These are phyloP conservation scores for Crax fasciolata DNA, from an alignment of 2,797 vertebrate genomes.

Conservation along the genomic window DNA sequence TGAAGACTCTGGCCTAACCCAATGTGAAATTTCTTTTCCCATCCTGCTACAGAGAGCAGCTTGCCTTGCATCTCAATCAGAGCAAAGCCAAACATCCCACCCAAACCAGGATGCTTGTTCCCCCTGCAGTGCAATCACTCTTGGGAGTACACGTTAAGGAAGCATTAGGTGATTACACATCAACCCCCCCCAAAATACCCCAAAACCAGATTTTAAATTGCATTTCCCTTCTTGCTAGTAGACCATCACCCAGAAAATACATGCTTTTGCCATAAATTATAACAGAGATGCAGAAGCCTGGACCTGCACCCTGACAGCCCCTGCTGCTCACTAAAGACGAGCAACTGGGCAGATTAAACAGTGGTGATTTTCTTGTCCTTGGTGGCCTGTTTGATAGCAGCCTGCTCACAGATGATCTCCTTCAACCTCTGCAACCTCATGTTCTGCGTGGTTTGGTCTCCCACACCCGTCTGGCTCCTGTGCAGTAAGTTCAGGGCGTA, in stretches of 20 bases:
- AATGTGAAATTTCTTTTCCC: not conserved
- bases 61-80: not conserved
- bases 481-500: slow-evolving; percentile 95
- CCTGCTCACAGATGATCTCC: slow-evolving; percentile 99
- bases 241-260: not conserved
- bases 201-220: not conserved
- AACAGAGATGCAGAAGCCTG: not conserved
- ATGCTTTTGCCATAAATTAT: not conserved
- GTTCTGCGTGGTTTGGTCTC: slow-evolving; percentile 96
- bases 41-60: rapidly evolving
- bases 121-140: not conserved
- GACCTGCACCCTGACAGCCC: not conserved
- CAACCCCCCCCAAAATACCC: not conserved
- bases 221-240: not conserved
- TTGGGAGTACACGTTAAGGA: not conserved
- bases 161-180: rapidly evolving
- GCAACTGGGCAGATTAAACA: slow-evolving; percentile 74
- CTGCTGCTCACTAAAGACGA: rapidly evolving
- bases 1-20: not conserved
- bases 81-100: not conserved
- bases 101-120: not conserved
- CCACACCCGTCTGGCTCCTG: slow-evolving; percentile 96
- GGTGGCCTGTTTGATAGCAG: slow-evolving; percentile 97
- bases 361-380: slow-evolving; percentile 99
- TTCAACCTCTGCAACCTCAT: slow-evolving; percentile 94